These are phyloP conservation scores for Brachionus manjavacas DNA, from an alignment of 1,140 invertebrate genomes.

Conservation along the genomic window DNA sequence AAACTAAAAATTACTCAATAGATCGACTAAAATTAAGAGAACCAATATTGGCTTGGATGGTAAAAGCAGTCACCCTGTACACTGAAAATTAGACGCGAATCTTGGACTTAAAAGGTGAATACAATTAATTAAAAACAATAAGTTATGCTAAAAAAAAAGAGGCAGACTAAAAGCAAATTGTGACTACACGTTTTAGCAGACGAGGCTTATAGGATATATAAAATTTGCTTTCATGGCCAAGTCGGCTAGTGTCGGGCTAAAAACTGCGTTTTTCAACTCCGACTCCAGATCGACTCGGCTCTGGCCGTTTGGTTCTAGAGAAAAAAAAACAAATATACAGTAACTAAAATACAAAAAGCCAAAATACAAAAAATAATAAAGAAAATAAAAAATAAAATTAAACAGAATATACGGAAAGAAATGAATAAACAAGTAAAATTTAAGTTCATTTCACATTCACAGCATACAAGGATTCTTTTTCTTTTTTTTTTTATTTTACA, in stretches of 20 bases:
- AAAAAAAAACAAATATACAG: constrained; percentile 35
- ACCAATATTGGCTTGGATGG: background rate
- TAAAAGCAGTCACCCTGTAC: background rate
- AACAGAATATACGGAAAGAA: background rate
- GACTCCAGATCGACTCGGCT: background rate
- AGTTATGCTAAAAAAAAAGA: background rate
- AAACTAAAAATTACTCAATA: background rate
- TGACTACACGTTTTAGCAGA: background rate
- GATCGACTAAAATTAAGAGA: background rate
- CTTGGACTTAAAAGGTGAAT: background rate
- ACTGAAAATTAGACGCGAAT: background rate
- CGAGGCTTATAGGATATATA: background rate
- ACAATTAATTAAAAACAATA: background rate
- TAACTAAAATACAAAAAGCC: constrained; percentile 27
- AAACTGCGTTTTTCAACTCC: background rate
- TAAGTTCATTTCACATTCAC: constrained; percentile 7
- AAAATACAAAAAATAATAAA: constrained; percentile 18
- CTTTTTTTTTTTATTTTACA: background rate
- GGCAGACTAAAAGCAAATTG: background rate
- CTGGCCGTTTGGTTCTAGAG: background rate
- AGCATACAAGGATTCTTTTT: constrained; percentile 4
- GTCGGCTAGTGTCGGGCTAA: background rate
- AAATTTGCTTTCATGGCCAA: background rate
- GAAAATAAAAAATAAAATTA: constrained; percentile 26
- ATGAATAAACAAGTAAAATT: constrained; percentile 2